Conservation (phyloP, 1,140 invertebrate genomes). For the Nasonia longicornis region DNA sequence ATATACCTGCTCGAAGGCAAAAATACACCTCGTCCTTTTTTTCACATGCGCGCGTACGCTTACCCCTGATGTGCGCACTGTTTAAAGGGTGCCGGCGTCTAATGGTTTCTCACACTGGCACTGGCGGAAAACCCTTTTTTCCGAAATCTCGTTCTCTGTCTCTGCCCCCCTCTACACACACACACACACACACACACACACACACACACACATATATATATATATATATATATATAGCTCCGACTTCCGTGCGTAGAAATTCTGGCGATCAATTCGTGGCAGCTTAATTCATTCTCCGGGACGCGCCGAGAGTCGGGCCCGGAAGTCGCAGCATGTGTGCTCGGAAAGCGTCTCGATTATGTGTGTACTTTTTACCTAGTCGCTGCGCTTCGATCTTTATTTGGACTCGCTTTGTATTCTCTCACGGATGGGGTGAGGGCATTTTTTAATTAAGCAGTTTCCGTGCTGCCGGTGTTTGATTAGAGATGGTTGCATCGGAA, state of each 20-base stretch:
- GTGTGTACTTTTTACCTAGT: slow-evolving; percentile 34
- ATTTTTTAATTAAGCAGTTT: neutral
- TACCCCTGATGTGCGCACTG: slow-evolving; percentile 37
- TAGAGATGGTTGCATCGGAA: neutral
- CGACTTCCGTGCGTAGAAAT: slow-evolving; percentile 2
- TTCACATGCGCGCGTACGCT: slow-evolving; percentile 45
- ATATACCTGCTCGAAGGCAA: slow-evolving; percentile 59
- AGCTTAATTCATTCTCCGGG: slow-evolving; percentile 23
- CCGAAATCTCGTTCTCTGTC: slow-evolving; percentile 29
- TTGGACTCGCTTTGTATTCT: neutral
- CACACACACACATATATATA: no score
- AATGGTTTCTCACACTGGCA: slow-evolving; percentile 63
- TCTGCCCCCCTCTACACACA: neutral
- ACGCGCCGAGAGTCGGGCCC: neutral
- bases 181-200: no score
- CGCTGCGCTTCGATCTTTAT: neutral
- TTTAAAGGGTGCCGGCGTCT: slow-evolving; percentile 59
- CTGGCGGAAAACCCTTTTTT: slow-evolving; percentile 60
- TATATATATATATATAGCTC: neutral
- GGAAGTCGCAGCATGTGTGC: slow-evolving; percentile 33
- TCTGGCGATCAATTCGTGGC: neutral
- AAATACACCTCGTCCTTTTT: slow-evolving; percentile 58
- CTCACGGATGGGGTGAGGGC: neutral
- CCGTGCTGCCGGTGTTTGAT: neutral
- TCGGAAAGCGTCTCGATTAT: neutral